Evolutionary conservation across 2,113 vertebrate genomes (phyloP).

Genomic region (Puffinus mauretanicus): DNA sequence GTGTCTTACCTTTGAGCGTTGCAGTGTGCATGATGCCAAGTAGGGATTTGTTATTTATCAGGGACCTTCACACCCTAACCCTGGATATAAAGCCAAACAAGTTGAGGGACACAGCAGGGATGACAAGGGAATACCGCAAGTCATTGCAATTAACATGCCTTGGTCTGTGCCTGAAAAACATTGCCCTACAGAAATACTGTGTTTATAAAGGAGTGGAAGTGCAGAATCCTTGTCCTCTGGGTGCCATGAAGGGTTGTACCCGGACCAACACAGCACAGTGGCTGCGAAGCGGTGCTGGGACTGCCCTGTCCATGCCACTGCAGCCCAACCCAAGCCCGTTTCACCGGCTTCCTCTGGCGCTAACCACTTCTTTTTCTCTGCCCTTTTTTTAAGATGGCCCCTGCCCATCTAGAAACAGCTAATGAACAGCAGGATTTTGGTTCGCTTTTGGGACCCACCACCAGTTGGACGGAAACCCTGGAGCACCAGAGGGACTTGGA

Average conservation of each 20-base stretch:
- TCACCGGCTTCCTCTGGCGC: not conserved
- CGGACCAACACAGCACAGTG: not conserved
- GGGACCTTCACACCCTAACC: not conserved
- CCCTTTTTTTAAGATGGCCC: not conserved
- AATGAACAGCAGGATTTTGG: not conserved
- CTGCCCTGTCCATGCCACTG: fast-evolving
- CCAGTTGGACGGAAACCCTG: not conserved
- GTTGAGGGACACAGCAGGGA: not conserved
- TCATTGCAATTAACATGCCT: not conserved
- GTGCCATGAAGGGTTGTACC: not conserved
- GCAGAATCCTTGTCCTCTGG: not conserved
- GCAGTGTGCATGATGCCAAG: not conserved
- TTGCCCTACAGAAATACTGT: not conserved
- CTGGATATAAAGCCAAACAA: not conserved
- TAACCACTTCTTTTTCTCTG: not conserved
- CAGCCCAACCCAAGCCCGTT: not conserved
- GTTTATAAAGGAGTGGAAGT: not conserved
- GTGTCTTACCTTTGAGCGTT: not conserved
- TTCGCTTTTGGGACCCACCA: not conserved
- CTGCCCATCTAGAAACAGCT: not conserved
- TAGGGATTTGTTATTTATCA: not conserved
- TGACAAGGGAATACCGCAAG: not conserved
- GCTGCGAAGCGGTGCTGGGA: not conserved
- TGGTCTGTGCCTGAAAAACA: not conserved
- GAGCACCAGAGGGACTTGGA: not conserved